These are phyloP conservation scores for Engraulis encrasicolus DNA, from an alignment of 2,113 vertebrate species.

Conservation along the genomic window DNA sequence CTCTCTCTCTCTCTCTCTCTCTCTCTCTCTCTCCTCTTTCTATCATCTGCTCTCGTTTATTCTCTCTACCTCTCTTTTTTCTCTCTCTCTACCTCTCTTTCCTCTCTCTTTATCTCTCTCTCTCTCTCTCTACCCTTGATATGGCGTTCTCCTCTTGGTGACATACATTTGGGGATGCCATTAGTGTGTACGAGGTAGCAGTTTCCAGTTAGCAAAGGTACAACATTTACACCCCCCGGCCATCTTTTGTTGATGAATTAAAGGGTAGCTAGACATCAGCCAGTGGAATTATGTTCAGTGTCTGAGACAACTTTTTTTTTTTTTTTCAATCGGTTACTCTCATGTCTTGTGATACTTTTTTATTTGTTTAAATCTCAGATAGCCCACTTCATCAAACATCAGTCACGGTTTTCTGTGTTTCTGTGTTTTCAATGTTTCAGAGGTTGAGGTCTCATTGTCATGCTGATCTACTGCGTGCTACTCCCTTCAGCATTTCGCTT, in stretches of 20 bases:
- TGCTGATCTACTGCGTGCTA: slow-evolving; percentile 82
- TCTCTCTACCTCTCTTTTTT: too few species aligned
- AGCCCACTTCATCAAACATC: not conserved
- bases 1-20: slow-evolving; percentile 7
- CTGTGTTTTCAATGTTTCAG: slow-evolving; percentile 71
- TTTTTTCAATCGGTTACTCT: slow-evolving; percentile 48
- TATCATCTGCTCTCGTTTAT: too few species aligned
- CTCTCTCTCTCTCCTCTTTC: slow-evolving; percentile 36
- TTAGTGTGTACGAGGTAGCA: not conserved
- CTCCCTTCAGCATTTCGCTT: slow-evolving; percentile 64
- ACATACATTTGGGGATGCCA: not conserved
- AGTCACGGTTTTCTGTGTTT: slow-evolving; percentile 47
- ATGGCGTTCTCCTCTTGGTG: not conserved
- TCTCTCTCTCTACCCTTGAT: too few species aligned
- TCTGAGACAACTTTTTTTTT: slow-evolving; percentile 44
- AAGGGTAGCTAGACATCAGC: not conserved
- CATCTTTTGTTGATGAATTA: not conserved
- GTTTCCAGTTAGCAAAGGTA: slow-evolving; percentile 24
- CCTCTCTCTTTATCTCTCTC: slow-evolving; percentile 40
- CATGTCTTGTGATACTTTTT: slow-evolving; percentile 52
- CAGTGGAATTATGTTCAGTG: not conserved
- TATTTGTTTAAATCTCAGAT: too few species aligned
- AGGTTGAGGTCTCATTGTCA: slow-evolving; percentile 83
- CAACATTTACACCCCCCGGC: not conserved
- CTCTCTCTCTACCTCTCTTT: not conserved